Evolutionary conservation across 1,140 invertebrate genomes (phyloP), one percentile per base, ranked within the genome.

Genomic region (Monochamus saltuarius): DNA sequence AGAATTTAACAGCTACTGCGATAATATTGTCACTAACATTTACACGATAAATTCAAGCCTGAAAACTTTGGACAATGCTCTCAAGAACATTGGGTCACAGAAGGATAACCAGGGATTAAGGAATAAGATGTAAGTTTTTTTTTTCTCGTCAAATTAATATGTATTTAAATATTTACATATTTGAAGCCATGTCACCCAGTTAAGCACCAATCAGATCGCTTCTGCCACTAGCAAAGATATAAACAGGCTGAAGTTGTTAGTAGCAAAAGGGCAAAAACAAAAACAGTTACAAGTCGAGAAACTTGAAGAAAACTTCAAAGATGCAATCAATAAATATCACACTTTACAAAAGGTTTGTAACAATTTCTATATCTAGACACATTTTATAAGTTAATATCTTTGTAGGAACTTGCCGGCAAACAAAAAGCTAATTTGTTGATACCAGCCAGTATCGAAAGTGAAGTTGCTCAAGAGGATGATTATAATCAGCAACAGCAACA

Each of bases 221-320:
- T 82, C 85, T 10, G 84, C 85, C 38, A 92, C 89, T 1, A 89
- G 85, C 43, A 83, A 84, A 62, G 85, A 90, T 64, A 81, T 95
- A 46, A 83, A 87, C 59, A 82, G 86, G 59, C 77, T 94, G 13
- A 87, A 84, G 16, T 80, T 82, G 29, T 77, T 89, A 7, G 85
- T 86, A 53, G 77, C 83, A 46, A 81, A 82, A 67, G 85, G 85
- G 1, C 87, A 90, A 72, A 89, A 91, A 71, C 84, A 88, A 56
- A 88, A 90, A 68, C 90, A 89, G 70, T 79, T 94, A 61, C 89
- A 94, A 78, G 83, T 91, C 42, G 91, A 92, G 65, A 86, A 90
- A 75, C 79, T 95, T 0, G 90, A 86, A 6, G 85, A 85, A 67
- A 88, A 90, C 64, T 94, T 94, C 72, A 86, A 86, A 63, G 88